Evolutionary conservation across 2,888 invertebrate genomes (phyloP).

Genomic region (Cartodere bifasciata): DNA sequence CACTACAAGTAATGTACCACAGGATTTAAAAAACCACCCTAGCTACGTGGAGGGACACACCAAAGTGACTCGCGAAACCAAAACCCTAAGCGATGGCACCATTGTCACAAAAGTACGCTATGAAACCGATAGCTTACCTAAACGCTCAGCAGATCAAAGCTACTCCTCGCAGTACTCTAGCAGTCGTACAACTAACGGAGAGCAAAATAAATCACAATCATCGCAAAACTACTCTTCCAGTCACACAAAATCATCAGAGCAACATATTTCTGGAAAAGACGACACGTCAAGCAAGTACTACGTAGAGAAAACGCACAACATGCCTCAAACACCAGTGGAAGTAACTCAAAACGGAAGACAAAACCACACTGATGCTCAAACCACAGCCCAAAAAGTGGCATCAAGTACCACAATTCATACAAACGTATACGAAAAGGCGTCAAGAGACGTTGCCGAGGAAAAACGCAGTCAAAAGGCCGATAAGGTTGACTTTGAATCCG

Average conservation of each 20-base stretch:
- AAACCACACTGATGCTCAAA: too few relatives aligned
- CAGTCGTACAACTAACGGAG: not conserved
- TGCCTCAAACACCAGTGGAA: not conserved
- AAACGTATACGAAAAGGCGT: too few relatives aligned
- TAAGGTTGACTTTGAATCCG: too few relatives aligned
- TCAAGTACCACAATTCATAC: too few relatives aligned
- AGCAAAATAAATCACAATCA: not conserved
- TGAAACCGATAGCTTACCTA: conserved; percentile 44
- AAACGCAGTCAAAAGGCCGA: conserved; percentile 4
- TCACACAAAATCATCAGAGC: too few relatives aligned
- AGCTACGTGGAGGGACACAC: conserved; percentile 45
- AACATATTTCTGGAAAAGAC: too few relatives aligned
- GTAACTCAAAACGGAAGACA: too few relatives aligned
- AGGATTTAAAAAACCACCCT: conserved; percentile 26
- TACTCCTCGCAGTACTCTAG: not conserved
- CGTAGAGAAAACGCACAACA: conserved; percentile 1
- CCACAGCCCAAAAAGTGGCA: too few relatives aligned
- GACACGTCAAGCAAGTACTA: too few relatives aligned
- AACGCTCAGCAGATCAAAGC: too few relatives aligned
- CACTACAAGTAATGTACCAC: conserved; percentile 24
- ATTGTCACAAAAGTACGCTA: conserved; percentile 55
- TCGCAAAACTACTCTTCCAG: too few relatives aligned
- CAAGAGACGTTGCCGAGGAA: conserved; percentile 1
- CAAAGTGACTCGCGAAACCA: conserved; percentile 52
- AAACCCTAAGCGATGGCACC: conserved; percentile 52